Percentiles rank a stretch among this genome's conserved stretches.
phyloP scores from a whole-genome alignment of 2,797 vertebrate genomes.

The Microcaecilia unicolor region DNA sequence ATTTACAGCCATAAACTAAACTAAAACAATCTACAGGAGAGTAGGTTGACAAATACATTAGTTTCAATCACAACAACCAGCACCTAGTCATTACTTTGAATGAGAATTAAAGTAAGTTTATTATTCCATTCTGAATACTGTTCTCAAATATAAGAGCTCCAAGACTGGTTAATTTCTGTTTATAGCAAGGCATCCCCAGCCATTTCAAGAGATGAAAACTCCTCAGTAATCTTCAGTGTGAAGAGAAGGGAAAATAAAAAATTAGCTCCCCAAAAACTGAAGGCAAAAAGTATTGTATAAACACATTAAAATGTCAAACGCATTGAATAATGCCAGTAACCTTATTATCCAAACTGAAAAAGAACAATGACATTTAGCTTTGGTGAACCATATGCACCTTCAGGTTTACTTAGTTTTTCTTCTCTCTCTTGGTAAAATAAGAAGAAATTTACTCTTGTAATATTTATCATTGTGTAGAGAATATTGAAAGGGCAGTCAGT shows the following conservation, averaged over 20 bases:
- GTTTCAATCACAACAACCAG: too few species aligned
- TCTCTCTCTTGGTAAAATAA: background rate
- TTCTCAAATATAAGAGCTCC: too few species aligned
- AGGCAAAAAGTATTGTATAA: background rate
- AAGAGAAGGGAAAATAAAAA: constrained; percentile 1
- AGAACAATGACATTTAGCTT: constrained; percentile 8
- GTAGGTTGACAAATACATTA: too few species aligned
- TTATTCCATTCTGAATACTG: too few species aligned
- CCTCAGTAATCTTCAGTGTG: constrained; percentile 3
- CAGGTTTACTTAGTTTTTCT: background rate
- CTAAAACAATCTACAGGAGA: too few species aligned
- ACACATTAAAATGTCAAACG: constrained; percentile 12
- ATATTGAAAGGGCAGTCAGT: constrained; percentile 1
- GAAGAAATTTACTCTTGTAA: background rate
- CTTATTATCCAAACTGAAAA: constrained; percentile 12
- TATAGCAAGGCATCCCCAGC: background rate
- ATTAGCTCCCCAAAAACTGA: constrained; percentile 1
- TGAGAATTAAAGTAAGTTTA: too few species aligned
- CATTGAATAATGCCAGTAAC: constrained; percentile 11
- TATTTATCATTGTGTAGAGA: background rate
- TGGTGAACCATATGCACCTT: background rate
- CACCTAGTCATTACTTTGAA: too few species aligned
- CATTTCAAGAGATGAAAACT: background rate
- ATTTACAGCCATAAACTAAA: too few species aligned
- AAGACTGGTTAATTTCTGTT: too few species aligned